A percentile compares a stretch with the other conserved stretches of the same genome.
phyloP scores from a whole-genome alignment of 2,888 invertebrate species.

The Nysson spinosus region DNA sequence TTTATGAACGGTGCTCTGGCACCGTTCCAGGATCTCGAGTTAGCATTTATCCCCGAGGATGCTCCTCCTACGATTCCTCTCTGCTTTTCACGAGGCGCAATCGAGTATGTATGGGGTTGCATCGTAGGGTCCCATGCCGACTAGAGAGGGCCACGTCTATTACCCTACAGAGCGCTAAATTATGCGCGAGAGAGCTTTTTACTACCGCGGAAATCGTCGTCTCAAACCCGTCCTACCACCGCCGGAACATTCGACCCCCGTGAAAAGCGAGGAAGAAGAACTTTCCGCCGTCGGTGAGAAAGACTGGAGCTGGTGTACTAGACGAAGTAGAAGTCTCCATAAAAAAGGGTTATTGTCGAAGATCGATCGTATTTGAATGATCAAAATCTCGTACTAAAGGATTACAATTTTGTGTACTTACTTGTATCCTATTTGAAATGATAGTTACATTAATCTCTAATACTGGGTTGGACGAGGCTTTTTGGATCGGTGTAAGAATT shows the following conservation, averaged over 20 bases:
- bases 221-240: conserved; percentile 36
- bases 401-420: conserved; percentile 21
- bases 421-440: no score
- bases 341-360: conserved; percentile 32
- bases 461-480: neutral
- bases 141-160: conserved; percentile 55
- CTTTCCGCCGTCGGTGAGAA: conserved; percentile 5
- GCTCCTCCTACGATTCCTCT: no score
- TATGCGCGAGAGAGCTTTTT: conserved; percentile 73
- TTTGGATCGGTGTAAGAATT: no score
- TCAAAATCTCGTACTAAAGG: conserved; percentile 17
- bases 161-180: conserved; percentile 74
- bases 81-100: conserved; percentile 59
- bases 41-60: conserved; percentile 65
- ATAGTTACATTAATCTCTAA: no score
- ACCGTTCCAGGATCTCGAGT: conserved; percentile 65
- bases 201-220: conserved; percentile 68
- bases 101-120: conserved; percentile 58
- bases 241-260: conserved; percentile 35
- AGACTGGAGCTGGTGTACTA: conserved; percentile 6
- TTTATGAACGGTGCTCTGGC: conserved; percentile 70
- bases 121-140: conserved; percentile 21
- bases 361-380: conserved; percentile 34
- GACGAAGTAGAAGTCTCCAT: conserved; percentile 9
- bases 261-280: conserved; percentile 20